Conservation (phyloP, 2,888 invertebrate genomes). For the Eretmocerus hayati region DNA sequence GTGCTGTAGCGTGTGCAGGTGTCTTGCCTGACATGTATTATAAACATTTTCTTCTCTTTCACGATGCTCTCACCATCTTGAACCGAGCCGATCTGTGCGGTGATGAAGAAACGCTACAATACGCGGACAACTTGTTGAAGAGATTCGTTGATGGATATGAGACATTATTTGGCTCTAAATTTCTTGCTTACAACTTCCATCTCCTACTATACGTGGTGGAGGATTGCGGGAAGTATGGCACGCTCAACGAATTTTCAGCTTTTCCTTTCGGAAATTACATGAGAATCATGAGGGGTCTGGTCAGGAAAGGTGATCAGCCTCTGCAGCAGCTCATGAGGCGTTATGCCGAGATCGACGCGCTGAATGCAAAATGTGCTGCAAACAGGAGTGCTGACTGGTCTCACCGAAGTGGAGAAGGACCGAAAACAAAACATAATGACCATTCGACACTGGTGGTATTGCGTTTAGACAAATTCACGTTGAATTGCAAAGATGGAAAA, state of each 20-base stretch:
- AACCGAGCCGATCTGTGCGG: background rate
- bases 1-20: background rate
- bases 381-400: too few relatives aligned
- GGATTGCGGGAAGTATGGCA: background rate
- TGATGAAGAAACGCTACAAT: background rate
- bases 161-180: background rate
- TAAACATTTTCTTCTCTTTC: background rate
- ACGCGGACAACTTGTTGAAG: background rate
- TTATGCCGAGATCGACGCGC: background rate
- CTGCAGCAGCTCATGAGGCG: background rate
- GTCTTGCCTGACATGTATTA: background rate
- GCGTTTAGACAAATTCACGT: too few relatives aligned
- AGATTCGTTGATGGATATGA: background rate
- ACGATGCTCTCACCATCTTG: background rate
- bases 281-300: background rate
- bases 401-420: too few relatives aligned
- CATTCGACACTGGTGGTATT: too few relatives aligned
- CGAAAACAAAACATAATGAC: too few relatives aligned
- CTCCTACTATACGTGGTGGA: background rate
- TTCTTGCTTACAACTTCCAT: background rate
- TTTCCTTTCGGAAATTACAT: constrained; percentile 1
- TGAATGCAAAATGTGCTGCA: too few relatives aligned
- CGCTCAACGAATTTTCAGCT: background rate
- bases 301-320: background rate
- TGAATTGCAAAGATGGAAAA: background rate